These are phyloP conservation scores for Polylopha cassiicola DNA, from an alignment of 2,888 invertebrate genomes.

Conservation along the genomic window DNA sequence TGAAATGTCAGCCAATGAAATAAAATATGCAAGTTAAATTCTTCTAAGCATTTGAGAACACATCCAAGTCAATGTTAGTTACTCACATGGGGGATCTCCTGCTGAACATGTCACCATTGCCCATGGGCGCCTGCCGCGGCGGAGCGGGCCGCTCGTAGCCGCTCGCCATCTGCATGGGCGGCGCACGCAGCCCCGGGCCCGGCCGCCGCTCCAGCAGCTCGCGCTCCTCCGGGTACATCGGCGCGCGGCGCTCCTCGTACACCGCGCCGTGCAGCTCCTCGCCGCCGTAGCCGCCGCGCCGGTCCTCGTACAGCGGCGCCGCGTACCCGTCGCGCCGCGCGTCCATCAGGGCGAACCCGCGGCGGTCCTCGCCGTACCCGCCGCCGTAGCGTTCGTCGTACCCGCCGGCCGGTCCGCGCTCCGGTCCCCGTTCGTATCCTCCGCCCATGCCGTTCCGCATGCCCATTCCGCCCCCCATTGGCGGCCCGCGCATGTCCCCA, in stretches of 20 bases:
- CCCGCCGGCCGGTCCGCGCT: slow-evolving; percentile 39
- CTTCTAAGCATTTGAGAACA: background rate
- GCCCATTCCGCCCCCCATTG: slow-evolving; percentile 36
- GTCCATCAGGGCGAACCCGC: slow-evolving; percentile 65
- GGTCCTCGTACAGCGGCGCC: slow-evolving; percentile 47
- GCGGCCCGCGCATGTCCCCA: slow-evolving; percentile 21
- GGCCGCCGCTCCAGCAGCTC: slow-evolving; percentile 15
- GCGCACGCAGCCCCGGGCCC: no score
- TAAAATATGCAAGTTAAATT: no score
- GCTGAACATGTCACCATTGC: slow-evolving; percentile 64
- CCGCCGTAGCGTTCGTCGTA: slow-evolving; percentile 67
- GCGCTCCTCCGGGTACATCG: slow-evolving; percentile 38
- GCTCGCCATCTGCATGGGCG: slow-evolving; percentile 53
- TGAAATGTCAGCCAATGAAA: no score
- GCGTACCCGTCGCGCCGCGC: slow-evolving; percentile 58
- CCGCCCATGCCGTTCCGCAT: slow-evolving; percentile 47
- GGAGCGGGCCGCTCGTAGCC: slow-evolving; percentile 46
- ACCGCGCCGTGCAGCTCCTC: slow-evolving; percentile 16
- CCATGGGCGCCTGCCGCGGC: slow-evolving; percentile 51
- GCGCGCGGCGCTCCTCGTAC: slow-evolving; percentile 66
- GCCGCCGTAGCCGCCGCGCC: slow-evolving; percentile 38
- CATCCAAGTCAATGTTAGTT: background rate
- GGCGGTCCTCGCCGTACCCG: slow-evolving; percentile 65
- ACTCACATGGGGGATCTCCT: slow-evolving; percentile 46
- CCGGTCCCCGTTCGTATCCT: slow-evolving; percentile 51